A percentile compares a stretch with the other conserved stretches of the same genome.
These are phyloP conservation scores for Melanotus villosus DNA, from an alignment of 2,888 invertebrate genomes.

Conservation along the genomic window DNA sequence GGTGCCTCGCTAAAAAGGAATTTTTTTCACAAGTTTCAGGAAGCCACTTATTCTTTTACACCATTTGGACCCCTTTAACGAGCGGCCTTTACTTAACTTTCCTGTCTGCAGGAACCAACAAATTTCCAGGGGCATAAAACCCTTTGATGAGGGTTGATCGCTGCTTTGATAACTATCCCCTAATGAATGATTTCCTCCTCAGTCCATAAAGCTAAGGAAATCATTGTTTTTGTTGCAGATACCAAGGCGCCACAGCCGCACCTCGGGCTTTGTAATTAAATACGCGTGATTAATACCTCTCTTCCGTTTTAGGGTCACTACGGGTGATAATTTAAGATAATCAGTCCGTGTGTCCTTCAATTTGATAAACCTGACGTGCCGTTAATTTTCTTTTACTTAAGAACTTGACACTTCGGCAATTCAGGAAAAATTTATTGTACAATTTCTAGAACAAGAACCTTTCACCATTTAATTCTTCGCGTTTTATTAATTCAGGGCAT, in stretches of 20 bases:
- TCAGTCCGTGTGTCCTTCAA: not conserved
- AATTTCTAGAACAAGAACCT: too few species aligned
- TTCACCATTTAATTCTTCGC: too few species aligned
- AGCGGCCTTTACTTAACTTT: not conserved
- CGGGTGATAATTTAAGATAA: slow-evolving; percentile 24
- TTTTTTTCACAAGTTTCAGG: not conserved
- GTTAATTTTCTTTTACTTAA: too few species aligned
- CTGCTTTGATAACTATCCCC: slow-evolving; percentile 29
- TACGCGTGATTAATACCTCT: slow-evolving; percentile 10
- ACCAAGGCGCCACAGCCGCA: slow-evolving; percentile 10
- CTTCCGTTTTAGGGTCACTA: slow-evolving; percentile 11
- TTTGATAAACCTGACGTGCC: not conserved
- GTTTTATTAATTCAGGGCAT: too few species aligned
- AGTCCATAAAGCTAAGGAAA: slow-evolving; percentile 23
- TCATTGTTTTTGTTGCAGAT: slow-evolving; percentile 23
- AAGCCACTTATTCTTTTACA: not conserved
- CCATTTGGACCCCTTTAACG: not conserved
- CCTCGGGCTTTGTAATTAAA: slow-evolving; percentile 34
- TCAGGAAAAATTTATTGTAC: too few species aligned
- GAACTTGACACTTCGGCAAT: too few species aligned
- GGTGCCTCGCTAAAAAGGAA: not conserved
- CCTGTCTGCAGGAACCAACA: slow-evolving; percentile 1
- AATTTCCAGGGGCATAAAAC: slow-evolving; percentile 15
- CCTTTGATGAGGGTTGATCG: slow-evolving; percentile 29
- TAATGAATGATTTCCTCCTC: slow-evolving; percentile 23